Percentiles rank a stretch among this genome's conserved stretches.
These are phyloP conservation scores for Tyria jacobaeae DNA, from an alignment of 2,888 invertebrate species.

Conservation along the genomic window DNA sequence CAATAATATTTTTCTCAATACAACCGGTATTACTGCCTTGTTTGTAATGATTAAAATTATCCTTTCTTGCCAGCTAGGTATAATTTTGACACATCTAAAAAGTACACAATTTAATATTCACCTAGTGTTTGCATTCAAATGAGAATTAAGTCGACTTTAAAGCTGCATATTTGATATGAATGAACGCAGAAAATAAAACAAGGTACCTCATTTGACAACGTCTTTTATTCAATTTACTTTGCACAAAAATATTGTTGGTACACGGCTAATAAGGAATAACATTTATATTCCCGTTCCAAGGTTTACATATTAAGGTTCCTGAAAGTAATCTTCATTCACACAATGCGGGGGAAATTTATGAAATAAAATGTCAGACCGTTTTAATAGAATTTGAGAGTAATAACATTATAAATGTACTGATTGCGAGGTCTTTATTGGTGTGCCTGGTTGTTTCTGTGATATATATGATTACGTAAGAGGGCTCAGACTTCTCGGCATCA, in stretches of 20 bases:
- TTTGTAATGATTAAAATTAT: no score
- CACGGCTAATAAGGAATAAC: constrained; percentile 24
- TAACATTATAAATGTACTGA: not conserved
- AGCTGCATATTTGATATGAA: constrained; percentile 3
- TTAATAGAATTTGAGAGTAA: not conserved
- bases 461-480: no score
- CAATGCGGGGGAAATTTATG: constrained; percentile 40
- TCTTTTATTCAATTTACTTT: constrained; percentile 14
- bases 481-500: no score
- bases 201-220: constrained; percentile 9
- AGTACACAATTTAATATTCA: not conserved
- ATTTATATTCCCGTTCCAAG: constrained; percentile 30
- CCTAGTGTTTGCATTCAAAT: not conserved
- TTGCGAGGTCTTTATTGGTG: no score
- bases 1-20: no score
- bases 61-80: no score
- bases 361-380: constrained; percentile 27
- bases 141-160: not conserved
- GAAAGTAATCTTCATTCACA: constrained; percentile 38
- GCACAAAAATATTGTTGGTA: constrained; percentile 15
- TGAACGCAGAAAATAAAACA: constrained; percentile 7
- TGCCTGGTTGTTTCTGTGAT: no score
- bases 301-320: constrained; percentile 30
- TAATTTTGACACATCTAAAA: no score
- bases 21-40: no score